Base-by-base conservation (phyloP, 2,797 vertebrate genomes). In the Girardinus metallicus region DNA sequence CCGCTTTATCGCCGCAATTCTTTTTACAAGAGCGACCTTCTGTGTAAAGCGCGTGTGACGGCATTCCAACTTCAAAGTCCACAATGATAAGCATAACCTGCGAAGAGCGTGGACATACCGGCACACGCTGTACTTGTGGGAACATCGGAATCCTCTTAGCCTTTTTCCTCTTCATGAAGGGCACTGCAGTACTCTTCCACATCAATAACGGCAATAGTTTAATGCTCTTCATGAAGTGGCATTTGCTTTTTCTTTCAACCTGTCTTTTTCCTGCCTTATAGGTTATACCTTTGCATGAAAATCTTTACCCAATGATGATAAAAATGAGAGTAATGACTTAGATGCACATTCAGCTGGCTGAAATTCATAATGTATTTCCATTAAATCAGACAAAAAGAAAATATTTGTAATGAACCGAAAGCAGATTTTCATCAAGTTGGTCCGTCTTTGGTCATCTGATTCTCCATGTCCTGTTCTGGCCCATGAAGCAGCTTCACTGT, bases 141-240 rank as follows among this genome's bases (percentile, higher is more conserved):
- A 90, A 84, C 80, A 81, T 87, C 87, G 81, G 92, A 89, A 91
- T 91, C 91, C 91, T 91, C 83, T 91, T 88, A 91, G 89, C 89
- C 86, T 88, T 83, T 53, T 90, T 72, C 82, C 87, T 89, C 83
- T 77, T 87, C 87, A 84, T 86, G 89, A 94, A 94, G 93, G 93
- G 90, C 92, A 95, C 90, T 93, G 93, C 92, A 92, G 91, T 78
- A 88, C 80, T 91, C 88, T 78, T 86, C 86, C 81, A 88, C 84
- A 71, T 91, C 89, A 90, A 39, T 82, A 81, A 93, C 86, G 87
- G 79, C 83, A 55, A 80, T 78, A 81, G 82, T 86, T 82, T 83
- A 82, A 92, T 82, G 82, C 84, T 85, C 87, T 79, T 55, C 47
- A 72, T 43, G 74, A 87, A 83, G 78, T 86, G 31, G 11, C 73